Conservation (phyloP, 2,113 vertebrate genomes). For the Clarias gariepinus region DNA sequence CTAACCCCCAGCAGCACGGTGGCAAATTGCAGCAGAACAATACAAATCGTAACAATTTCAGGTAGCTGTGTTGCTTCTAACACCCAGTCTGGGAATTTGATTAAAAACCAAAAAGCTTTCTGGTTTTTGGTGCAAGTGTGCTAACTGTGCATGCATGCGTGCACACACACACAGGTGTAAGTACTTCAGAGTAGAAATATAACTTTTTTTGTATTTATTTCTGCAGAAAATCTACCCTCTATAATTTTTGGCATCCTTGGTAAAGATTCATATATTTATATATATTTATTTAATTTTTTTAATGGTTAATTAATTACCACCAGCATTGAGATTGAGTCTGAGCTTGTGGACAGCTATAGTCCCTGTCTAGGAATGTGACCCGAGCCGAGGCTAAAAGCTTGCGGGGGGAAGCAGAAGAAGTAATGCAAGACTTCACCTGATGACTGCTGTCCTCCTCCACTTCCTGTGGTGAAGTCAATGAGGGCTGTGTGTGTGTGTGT, state of each 20-base stretch:
- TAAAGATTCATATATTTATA: too few species aligned
- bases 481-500: slow-evolving; percentile 41
- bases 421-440: slow-evolving; percentile 34
- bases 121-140: background rate
- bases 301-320: too few species aligned
- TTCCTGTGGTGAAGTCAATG: slow-evolving; percentile 39
- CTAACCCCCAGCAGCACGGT: slow-evolving; percentile 51
- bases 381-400: slow-evolving; percentile 37
- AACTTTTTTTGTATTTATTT: background rate
- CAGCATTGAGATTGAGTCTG: slow-evolving; percentile 45
- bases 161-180: background rate
- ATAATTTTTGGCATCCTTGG: background rate
- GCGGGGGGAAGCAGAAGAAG: background rate
- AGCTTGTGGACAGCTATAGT: slow-evolving; percentile 45
- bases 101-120: slow-evolving; percentile 41
- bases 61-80: slow-evolving; percentile 64
- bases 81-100: slow-evolving; percentile 56
- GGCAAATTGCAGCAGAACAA: slow-evolving; percentile 63
- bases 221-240: background rate
- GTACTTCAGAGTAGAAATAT: background rate
- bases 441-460: slow-evolving; percentile 32
- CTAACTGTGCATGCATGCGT: background rate
- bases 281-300: too few species aligned
- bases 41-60: slow-evolving; percentile 70
- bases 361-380: slow-evolving; percentile 39